These are phyloP conservation scores for Micromys minutus DNA, from an alignment of 2,113 vertebrate species.

Conservation along the genomic window DNA sequence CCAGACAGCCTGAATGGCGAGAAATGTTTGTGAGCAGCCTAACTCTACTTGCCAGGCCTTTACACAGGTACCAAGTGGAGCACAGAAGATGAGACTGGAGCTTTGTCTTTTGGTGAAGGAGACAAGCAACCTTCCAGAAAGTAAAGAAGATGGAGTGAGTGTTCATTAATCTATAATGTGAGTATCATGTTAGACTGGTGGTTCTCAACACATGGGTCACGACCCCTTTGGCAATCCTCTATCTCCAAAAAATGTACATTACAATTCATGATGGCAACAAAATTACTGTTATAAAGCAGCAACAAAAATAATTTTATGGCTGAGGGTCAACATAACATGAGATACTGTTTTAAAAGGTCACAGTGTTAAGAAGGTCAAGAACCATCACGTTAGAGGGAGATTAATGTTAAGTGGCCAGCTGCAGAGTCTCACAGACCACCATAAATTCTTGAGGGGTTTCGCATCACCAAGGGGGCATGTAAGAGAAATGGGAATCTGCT, in stretches of 20 bases:
- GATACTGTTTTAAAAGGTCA: neutral
- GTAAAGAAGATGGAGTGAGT: neutral
- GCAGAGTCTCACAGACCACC: neutral
- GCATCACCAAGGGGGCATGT: neutral
- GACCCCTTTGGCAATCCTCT: neutral
- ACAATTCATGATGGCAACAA: neutral
- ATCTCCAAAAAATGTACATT: neutral
- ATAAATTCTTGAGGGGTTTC: neutral
- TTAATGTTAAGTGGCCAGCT: neutral
- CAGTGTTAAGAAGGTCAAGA: neutral
- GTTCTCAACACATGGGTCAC: neutral
- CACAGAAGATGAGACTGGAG: neutral
- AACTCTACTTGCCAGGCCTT: neutral
- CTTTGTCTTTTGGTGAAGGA: neutral
- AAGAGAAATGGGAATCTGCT: neutral
- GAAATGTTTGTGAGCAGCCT: neutral
- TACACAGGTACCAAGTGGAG: neutral
- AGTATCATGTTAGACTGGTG: neutral
- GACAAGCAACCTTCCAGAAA: neutral
- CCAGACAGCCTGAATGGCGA: neutral
- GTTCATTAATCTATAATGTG: too few species aligned
- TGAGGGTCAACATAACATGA: neutral
- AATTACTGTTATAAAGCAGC: neutral
- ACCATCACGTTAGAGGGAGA: neutral
- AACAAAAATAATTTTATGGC: neutral